Percentiles rank a stretch among this genome's conserved stretches.
Evolutionary conservation across 1,140 invertebrate genomes (phyloP).

Genomic region (Pseudobourletiella spinata): DNA sequence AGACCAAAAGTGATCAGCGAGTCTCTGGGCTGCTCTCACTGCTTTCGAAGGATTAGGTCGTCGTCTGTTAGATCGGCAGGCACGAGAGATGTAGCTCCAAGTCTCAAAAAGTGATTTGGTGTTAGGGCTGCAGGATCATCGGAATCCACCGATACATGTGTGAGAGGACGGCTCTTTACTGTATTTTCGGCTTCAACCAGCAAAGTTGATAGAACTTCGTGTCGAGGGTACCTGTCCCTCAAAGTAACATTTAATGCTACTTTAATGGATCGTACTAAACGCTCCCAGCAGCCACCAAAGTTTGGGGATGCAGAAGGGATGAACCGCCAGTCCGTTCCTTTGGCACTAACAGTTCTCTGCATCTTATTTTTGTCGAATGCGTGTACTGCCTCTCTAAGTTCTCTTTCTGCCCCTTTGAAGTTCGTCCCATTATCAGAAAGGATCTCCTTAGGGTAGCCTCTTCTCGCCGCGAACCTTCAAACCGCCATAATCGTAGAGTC

Average conservation of each 20-base stretch:
- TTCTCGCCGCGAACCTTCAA: conserved; percentile 5
- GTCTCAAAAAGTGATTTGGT: conserved; percentile 35
- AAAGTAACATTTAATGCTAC: too few relatives aligned
- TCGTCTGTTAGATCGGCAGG: too few relatives aligned
- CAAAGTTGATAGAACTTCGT: conserved; percentile 19
- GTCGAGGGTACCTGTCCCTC: too few relatives aligned
- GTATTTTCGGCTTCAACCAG: conserved; percentile 30
- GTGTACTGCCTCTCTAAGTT: neutral
- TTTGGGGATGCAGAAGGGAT: conserved; percentile 38
- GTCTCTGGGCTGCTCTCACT: conserved; percentile 10
- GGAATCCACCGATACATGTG: conserved; percentile 23
- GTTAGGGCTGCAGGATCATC: conserved; percentile 31
- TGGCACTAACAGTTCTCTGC: neutral
- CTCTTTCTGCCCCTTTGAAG: conserved; percentile 1
- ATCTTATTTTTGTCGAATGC: conserved; percentile 5
- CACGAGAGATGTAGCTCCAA: too few relatives aligned
- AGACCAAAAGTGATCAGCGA: conserved; percentile 22
- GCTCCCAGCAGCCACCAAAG: too few relatives aligned
- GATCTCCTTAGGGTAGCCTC: conserved; percentile 13
- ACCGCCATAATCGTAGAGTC: conserved; percentile 20
- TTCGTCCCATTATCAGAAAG: conserved; percentile 7
- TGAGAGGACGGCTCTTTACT: conserved; percentile 36
- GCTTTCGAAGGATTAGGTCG: too few relatives aligned
- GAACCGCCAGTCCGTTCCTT: conserved; percentile 35
- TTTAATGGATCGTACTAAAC: conserved; percentile 38